A percentile compares a stretch with the other conserved stretches of the same genome.
Conservation (phyloP, 2,113 vertebrate genomes). For the Hippocampus mohnikei region DNA sequence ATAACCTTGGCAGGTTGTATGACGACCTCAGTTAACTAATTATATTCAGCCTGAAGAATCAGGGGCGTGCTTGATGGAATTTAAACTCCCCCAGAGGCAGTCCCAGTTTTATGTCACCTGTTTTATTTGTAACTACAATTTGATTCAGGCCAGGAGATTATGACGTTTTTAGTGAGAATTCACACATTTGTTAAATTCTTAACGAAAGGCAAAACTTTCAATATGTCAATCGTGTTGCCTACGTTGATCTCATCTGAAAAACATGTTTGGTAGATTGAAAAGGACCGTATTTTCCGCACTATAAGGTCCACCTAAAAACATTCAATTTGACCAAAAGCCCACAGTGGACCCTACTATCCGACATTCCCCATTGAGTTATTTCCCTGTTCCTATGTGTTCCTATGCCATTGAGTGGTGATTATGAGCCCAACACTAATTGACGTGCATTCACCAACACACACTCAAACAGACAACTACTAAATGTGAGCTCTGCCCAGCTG, state of each 20-base stretch:
- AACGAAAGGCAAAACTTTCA: not conserved
- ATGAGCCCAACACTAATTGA: too few relatives aligned
- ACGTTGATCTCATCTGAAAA: not conserved
- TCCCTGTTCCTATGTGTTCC: too few relatives aligned
- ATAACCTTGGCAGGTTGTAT: slow-evolving; percentile 28
- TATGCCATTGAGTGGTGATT: too few relatives aligned
- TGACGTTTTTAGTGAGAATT: not conserved
- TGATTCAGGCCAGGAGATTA: not conserved
- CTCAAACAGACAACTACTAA: too few relatives aligned
- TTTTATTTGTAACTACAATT: not conserved
- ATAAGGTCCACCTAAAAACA: too few relatives aligned
- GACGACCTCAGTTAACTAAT: slow-evolving; percentile 38
- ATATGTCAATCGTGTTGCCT: too few relatives aligned
- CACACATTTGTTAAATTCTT: not conserved
- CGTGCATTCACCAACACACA: too few relatives aligned
- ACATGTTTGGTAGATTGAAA: not conserved
- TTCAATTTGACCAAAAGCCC: too few relatives aligned
- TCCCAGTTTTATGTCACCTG: not conserved
- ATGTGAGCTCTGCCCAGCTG: too few relatives aligned
- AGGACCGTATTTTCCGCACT: too few relatives aligned
- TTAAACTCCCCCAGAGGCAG: slow-evolving; percentile 13
- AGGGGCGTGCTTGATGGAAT: slow-evolving; percentile 7
- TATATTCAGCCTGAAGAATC: not conserved
- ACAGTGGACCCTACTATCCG: too few relatives aligned
- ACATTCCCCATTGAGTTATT: too few relatives aligned